These are phyloP conservation scores for Tiaroga cobitis DNA, from an alignment of 2,797 vertebrate genomes.

Conservation along the genomic window DNA sequence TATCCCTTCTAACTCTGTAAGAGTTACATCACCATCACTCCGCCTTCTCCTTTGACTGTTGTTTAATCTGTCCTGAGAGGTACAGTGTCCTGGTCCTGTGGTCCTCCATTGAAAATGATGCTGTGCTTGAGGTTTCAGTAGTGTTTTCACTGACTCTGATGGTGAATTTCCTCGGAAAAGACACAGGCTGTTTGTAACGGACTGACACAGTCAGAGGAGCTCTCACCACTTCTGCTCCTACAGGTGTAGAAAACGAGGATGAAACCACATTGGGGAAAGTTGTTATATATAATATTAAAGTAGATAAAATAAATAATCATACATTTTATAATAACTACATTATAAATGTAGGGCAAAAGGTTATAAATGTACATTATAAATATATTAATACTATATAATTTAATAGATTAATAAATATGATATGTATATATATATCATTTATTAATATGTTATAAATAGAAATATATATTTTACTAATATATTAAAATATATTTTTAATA, in stretches of 20 bases:
- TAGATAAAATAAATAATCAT: too few relatives aligned
- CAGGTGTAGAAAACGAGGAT: constrained; percentile 34
- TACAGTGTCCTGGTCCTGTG: constrained; percentile 42
- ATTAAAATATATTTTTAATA: too few relatives aligned
- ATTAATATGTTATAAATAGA: too few relatives aligned
- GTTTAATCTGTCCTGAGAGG: constrained; percentile 64
- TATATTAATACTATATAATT: too few relatives aligned
- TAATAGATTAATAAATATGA: too few relatives aligned
- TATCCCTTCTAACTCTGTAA: not conserved
- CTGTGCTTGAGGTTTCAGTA: constrained; percentile 35
- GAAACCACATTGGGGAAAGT: not conserved
- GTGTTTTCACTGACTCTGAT: constrained; percentile 58
- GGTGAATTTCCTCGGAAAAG: constrained; percentile 55
- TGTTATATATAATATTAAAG: not conserved
- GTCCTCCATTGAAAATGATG: constrained; percentile 64
- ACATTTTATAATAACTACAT: too few relatives aligned
- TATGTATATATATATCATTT: too few relatives aligned
- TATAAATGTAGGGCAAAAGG: too few relatives aligned
- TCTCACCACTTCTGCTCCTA: constrained; percentile 68
- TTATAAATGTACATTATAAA: too few relatives aligned
- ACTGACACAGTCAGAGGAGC: constrained; percentile 66
- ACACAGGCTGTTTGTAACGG: constrained; percentile 63
- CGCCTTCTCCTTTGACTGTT: constrained; percentile 33
- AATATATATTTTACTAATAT: too few relatives aligned
- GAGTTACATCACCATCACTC: constrained; percentile 6